Base-by-base conservation (phyloP, 2,888 invertebrate genomes). In the Drosophila acutilabella region DNA sequence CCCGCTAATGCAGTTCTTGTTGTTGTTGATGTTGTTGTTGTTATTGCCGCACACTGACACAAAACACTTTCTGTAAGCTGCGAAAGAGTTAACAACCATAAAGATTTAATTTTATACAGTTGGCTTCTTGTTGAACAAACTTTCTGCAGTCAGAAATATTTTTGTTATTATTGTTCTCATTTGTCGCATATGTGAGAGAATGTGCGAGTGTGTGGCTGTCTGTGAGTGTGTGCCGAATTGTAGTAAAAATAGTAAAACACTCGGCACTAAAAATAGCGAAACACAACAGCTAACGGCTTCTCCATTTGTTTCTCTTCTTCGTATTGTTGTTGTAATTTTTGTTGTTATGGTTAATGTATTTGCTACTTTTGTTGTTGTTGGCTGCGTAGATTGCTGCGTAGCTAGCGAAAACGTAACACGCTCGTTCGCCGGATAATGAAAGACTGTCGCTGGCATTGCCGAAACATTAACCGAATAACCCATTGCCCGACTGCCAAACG, bases 241-340 rank as follows among this genome's bases (percentile, higher is more conserved):
- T 80, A 75, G 81, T 81, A 72, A 81, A 83, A 81, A 79, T 86
- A 76, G 84, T 83, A 74, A 74, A 84, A 57, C 78, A 68, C 80
- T 79, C 58, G 84, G 59, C 84, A 68, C 83, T 80, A 75, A 73
- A 78, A 82, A 86, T 78, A 80, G 83, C 66, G 65, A 74, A 73
- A 72, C 57, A 53, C 69, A 71, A 53, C 71, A 71, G 67, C 71
- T 51, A 71, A 75, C 65, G 72, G 80, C 65, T 71, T 79, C 8
- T 78, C 67, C 47, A 45, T 66, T 66, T 71, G 68, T 67, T 47
- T 50, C 14, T 47, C 18, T 61, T 64, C 48, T 38, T 56, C 36
- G 54, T 64, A 36, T 60, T 60, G 60, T 62, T 67, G 52, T 61
- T 51, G 60, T 47, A 61, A 23, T 40, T 71, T 50, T 20, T 58